Conservation (phyloP, 2,113 vertebrate genomes). For the Phoenicopterus ruber region DNA sequence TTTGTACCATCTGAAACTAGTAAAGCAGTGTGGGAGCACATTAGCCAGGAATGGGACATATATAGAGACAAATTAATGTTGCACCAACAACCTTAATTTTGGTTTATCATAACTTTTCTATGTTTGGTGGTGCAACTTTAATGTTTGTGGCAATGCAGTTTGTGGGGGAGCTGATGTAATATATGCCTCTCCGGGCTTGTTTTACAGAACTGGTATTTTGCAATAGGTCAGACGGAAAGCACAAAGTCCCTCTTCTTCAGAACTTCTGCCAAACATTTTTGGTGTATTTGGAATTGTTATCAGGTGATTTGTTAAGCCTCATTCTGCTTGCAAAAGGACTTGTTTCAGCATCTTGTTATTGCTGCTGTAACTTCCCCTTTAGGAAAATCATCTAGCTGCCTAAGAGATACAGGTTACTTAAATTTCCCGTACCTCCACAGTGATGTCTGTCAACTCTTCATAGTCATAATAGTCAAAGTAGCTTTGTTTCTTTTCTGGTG, state of each 20-base stretch:
- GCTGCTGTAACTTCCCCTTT: neutral
- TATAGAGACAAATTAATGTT: neutral
- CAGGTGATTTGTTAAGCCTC: neutral
- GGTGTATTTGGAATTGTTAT: neutral
- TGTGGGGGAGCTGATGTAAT: neutral
- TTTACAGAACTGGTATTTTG: neutral
- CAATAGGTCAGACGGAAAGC: neutral
- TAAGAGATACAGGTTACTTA: neutral
- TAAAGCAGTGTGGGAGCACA: neutral
- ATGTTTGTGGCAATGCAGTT: neutral
- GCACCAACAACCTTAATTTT: neutral
- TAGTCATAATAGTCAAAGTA: neutral
- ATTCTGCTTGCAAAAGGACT: neutral
- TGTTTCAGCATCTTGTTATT: neutral
- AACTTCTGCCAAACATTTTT: neutral
- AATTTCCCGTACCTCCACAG: conserved; percentile 17
- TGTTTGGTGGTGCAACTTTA: neutral
- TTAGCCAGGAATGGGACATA: neutral
- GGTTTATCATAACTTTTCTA: neutral
- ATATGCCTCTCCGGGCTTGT: neutral
- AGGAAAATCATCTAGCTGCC: neutral
- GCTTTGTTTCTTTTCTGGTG: conserved; percentile 56
- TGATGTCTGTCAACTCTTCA: neutral
- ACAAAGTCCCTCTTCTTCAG: neutral
- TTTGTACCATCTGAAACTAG: neutral